Base-by-base conservation (phyloP, 2,113 vertebrate genomes). In the Elgaria multicarinata region DNA sequence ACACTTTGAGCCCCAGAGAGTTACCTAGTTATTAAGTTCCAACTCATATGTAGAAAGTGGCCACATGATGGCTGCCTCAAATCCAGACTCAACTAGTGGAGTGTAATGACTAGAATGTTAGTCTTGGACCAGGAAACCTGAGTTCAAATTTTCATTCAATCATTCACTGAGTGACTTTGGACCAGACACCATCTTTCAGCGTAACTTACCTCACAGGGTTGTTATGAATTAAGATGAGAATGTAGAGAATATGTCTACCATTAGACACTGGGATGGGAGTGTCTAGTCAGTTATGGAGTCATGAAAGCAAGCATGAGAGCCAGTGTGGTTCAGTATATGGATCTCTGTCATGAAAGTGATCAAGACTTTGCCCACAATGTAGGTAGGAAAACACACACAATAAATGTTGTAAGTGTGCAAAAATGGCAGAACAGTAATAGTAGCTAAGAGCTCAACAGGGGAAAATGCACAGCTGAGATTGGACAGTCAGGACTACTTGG, bases 401-500 rank as follows among this genome's bases (percentile, higher is more conserved):
- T 2, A 74, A 58, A 46, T 46, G 13, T 16, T 62, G 6, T 28
- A 62, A 86, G 26, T 39, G 77, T 36, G 26, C n/a, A 81, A 69
- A 72, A 88, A 81, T 42, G 26, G 28, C 28, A 42, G 82, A 44
- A 72, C n/a, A 28, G 22, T 16, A 33, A 36, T n/a, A 87, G 75
- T n/a, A 72, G 55, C 24, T 33, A 24, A 36, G 26, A 85, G 74
- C 16, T 50, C 20, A 5, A 72, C 69, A 53, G 44, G 87, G n/a
- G 53, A 6, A 86, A 87, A 90, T 6, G 58, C 14, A 66, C 62
- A 12, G 85, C 77, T 75, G 50, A 83, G 66, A 90, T 10, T 42
- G 66, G 7, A 42, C 16, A 66, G 66, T 46, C 80, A 90, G 89
- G 85, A 75, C 22, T 90, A 86, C 79, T 24, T 33, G 83, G 83